Conservation (phyloP, 2,888 invertebrate genomes). For the Phytoseiulus persimilis region DNA sequence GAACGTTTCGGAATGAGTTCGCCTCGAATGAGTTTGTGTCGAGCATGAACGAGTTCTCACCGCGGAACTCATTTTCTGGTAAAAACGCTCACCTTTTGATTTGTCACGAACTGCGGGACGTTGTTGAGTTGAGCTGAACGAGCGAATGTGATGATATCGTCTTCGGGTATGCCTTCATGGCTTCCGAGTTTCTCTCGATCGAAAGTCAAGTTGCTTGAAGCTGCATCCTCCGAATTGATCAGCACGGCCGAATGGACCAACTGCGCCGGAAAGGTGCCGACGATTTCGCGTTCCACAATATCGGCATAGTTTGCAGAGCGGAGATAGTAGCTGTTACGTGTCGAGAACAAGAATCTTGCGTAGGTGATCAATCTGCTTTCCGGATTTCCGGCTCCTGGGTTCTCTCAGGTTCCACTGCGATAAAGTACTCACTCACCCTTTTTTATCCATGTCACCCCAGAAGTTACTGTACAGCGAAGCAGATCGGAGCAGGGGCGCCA, state of each 20-base stretch:
- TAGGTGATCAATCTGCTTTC: constrained; percentile 28
- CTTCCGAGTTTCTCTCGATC: constrained; percentile 56
- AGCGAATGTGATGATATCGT: constrained; percentile 89
- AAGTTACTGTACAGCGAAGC: constrained; percentile 86
- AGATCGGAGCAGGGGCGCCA: constrained; percentile 76
- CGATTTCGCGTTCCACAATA: constrained; percentile 59
- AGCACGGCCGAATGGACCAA: constrained; percentile 84
- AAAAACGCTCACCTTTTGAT: constrained; percentile 40
- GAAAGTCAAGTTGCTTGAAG: constrained; percentile 65
- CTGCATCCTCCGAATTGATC: constrained; percentile 60
- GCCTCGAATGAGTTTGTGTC: no score
- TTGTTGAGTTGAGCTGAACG: constrained; percentile 64
- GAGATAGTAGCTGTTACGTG: constrained; percentile 61
- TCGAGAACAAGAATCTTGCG: no score
- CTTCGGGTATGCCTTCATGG: constrained; percentile 62
- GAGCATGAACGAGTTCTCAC: no score
- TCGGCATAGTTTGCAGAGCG: constrained; percentile 75
- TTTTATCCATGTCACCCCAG: constrained; percentile 83
- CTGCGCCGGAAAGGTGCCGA: constrained; percentile 73
- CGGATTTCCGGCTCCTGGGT: background rate
- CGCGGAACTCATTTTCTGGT: no score
- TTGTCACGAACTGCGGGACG: constrained; percentile 46
- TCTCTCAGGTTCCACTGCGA: background rate
- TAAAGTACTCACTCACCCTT: constrained; percentile 47
- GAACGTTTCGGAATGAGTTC: background rate